Base-by-base conservation (phyloP, 2,888 invertebrate genomes). In the Diploptera punctata region DNA sequence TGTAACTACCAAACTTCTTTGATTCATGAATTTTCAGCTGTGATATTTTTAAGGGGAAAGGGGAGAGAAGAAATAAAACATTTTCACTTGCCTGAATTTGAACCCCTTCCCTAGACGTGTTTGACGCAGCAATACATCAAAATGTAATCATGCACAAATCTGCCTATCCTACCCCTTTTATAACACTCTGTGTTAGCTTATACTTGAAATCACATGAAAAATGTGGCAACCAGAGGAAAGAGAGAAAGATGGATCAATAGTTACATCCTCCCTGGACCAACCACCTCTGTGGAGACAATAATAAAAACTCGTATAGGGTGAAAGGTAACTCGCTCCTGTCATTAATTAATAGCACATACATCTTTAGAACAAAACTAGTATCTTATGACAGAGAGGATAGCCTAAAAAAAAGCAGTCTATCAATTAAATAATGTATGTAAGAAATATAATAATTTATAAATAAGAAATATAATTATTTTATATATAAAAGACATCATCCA, bases 61-160 rank as follows among this genome's bases (percentile, higher is more conserved):
- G 57, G 10, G 24, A 65, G 47, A 61, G 38, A 26, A 61, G 47
- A 65, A 65, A 65, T 65, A 65, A 65, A 65, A 65, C 65, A 65
- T 65, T 43, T 65, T 65, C 65, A 65, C 65, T 65, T 65, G 24
- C 65, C 65, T 65, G 65, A 65, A 57, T 57, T 57, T 57, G 24
- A 67, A 18, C 43, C n/a, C n/a, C n/a, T 29, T 33, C 57, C 31
- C 54, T 33, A 33, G 52, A 33, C 54, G 60, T 29, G 57, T 54
- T n/a, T 43, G 54, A 60, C 69, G 29, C 38, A 54, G 69, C 60
- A 69, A 69, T 69, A 60, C 54, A 69, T 69, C 69, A 69, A 54
- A 69, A 69, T 69, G 69, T 69, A 69, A 69, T 69, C 69, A 69
- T 69, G 60, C 69, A 69, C 69, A 69, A 57, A 65, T 69, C 69